phyloP scores from a whole-genome alignment of 2,888 invertebrate species.

The Clunio marinus region DNA sequence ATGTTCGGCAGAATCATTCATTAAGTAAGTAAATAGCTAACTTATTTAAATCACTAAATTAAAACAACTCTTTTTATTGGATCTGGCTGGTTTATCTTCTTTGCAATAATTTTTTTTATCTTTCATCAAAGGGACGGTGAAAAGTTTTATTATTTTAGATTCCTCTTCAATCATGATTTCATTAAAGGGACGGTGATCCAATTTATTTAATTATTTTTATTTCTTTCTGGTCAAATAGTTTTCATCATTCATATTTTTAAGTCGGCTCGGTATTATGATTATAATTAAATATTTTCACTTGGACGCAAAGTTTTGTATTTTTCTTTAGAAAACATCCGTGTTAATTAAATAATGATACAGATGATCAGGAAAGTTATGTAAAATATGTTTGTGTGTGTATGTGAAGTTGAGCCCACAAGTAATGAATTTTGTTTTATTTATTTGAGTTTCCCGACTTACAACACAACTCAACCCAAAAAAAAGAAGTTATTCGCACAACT shows the following conservation, averaged over 20 bases:
- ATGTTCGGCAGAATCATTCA: slow-evolving; percentile 1
- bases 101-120: too few species aligned
- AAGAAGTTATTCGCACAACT: too few species aligned
- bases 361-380: not conserved
- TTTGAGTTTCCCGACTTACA: too few species aligned
- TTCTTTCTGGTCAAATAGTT: too few species aligned
- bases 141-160: not conserved
- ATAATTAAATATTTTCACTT: not conserved
- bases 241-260: not conserved
- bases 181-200: slow-evolving; percentile 9
- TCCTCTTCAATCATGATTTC: not conserved
- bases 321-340: not conserved
- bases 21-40: too few species aligned
- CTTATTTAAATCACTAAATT: too few species aligned
- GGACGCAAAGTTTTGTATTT: slow-evolving; percentile 6
- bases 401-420: not conserved
- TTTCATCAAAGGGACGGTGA: not conserved
- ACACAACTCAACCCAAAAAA: too few species aligned
- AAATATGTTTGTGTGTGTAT: not conserved
- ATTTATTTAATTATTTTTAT: not conserved
- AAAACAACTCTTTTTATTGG: too few species aligned
- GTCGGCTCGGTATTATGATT: not conserved
- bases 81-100: too few species aligned
- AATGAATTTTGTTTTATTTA: not conserved
- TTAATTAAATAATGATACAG: not conserved